phyloP scores from a whole-genome alignment of 2,797 vertebrate genomes.

The Pangasius larnaudii region DNA sequence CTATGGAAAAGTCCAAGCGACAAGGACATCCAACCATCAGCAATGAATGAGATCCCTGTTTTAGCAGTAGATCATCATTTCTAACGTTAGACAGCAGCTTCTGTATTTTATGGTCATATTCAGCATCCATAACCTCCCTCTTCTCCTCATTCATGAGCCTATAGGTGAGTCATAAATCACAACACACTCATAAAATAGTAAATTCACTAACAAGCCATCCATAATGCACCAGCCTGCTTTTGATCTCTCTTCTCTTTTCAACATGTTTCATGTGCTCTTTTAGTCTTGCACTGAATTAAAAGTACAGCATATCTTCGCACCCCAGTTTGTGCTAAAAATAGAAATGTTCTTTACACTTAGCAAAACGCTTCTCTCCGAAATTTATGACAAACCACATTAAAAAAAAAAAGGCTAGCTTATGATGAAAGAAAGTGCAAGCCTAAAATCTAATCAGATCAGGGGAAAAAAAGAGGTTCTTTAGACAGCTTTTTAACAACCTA shows the following conservation, averaged over 20 bases:
- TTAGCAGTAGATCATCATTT: constrained; percentile 1
- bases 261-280: constrained; percentile 40
- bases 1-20: not conserved
- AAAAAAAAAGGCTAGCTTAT: not conserved
- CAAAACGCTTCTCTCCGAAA: not conserved
- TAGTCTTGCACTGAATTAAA: constrained; percentile 48
- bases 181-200: not conserved
- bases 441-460: not conserved
- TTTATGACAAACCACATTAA: constrained; percentile 5
- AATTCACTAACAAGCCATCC: constrained; percentile 44
- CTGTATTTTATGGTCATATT: not conserved
- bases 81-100: constrained; percentile 1
- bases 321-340: constrained; percentile 24
- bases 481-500: not conserved
- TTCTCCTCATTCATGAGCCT: not conserved
- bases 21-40: not conserved
- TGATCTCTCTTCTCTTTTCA: constrained; percentile 37
- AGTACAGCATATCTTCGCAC: constrained; percentile 20
- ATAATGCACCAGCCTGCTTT: constrained; percentile 37
- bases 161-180: constrained; percentile 8
- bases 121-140: constrained; percentile 4
- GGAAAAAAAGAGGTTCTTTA: not conserved
- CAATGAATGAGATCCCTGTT: not conserved
- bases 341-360: constrained; percentile 22
- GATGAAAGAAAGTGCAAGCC: constrained; percentile 28